phyloP scores from a whole-genome alignment of 2,797 vertebrate genomes.

The Ptychadena robeensis region DNA sequence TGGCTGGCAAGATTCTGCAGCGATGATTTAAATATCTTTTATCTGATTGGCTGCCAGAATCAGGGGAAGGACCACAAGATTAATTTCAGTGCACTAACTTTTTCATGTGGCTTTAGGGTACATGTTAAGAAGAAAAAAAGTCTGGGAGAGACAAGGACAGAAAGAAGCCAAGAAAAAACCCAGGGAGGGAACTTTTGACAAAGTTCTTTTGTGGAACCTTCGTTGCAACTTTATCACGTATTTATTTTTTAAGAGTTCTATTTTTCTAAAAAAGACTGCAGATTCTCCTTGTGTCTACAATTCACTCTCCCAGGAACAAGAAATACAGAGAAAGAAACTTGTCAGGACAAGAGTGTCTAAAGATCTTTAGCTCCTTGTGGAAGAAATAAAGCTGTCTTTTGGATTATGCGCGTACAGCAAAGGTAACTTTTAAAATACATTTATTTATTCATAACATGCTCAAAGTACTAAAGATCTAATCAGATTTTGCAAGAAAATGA shows the following conservation, averaged over 20 bases:
- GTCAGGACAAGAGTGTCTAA: slow-evolving; percentile 17
- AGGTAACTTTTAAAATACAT: slow-evolving; percentile 24
- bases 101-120: slow-evolving; percentile 47
- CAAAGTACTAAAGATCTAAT: background rate
- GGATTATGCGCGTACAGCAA: slow-evolving; percentile 51
- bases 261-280: slow-evolving; percentile 8
- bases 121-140: slow-evolving; percentile 39
- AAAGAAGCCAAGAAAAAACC: slow-evolving; percentile 14
- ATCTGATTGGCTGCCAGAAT: slow-evolving; percentile 49
- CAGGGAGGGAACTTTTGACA: background rate
- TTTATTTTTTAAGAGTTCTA: background rate
- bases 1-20: slow-evolving; percentile 38
- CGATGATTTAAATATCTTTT: slow-evolving; percentile 13
- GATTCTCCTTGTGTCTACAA: background rate
- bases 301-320: background rate
- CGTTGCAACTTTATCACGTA: background rate
- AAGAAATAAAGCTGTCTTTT: background rate
- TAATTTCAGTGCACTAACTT: slow-evolving; percentile 13
- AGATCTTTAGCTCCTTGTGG: background rate
- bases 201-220: background rate
- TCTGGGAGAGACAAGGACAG: slow-evolving; percentile 33
- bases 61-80: slow-evolving; percentile 40
- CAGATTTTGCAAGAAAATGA: too few species aligned
- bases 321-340: slow-evolving; percentile 5
- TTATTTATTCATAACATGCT: background rate